A percentile compares a stretch with the other conserved stretches of the same genome.
These are phyloP conservation scores for Oreohelix idahoensis DNA, from an alignment of 1,140 invertebrate species.

Conservation along the genomic window DNA sequence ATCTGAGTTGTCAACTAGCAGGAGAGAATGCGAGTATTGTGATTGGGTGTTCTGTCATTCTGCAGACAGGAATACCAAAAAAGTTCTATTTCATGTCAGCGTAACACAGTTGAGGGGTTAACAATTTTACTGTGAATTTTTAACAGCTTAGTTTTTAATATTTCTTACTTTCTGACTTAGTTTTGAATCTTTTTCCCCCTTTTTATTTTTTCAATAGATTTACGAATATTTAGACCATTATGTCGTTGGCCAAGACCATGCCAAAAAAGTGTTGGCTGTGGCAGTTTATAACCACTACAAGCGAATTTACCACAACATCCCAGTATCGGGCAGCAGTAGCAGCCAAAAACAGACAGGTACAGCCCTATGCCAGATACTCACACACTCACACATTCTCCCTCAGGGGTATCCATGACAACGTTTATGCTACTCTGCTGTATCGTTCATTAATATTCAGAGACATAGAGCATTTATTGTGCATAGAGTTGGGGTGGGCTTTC, in stretches of 20 bases:
- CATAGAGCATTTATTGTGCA: too few relatives aligned
- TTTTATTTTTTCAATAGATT: background rate
- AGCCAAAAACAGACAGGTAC: slow-evolving; percentile 37
- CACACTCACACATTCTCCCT: slow-evolving; percentile 47
- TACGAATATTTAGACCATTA: slow-evolving; percentile 92
- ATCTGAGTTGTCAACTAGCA: too few relatives aligned
- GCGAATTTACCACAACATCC: slow-evolving; percentile 93
- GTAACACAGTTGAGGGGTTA: too few relatives aligned
- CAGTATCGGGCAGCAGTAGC: slow-evolving; percentile 10
- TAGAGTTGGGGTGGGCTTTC: too few relatives aligned
- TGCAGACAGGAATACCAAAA: too few relatives aligned
- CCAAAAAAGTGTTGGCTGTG: slow-evolving; percentile 98
- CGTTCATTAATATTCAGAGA: too few relatives aligned
- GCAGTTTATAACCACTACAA: slow-evolving; percentile 99
- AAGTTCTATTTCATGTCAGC: too few relatives aligned
- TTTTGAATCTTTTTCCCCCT: background rate
- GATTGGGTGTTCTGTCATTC: too few relatives aligned
- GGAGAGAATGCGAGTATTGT: too few relatives aligned
- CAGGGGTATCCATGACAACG: slow-evolving; percentile 34
- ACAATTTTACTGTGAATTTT: too few relatives aligned
- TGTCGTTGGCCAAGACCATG: slow-evolving; percentile 98
- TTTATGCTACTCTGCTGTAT: background rate
- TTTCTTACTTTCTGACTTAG: background rate
- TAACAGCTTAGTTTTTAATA: background rate
- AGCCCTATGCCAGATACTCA: slow-evolving; percentile 32